Evolutionary conservation across 2,797 vertebrate species (phyloP).

Genomic region (Zalophus californianus): DNA sequence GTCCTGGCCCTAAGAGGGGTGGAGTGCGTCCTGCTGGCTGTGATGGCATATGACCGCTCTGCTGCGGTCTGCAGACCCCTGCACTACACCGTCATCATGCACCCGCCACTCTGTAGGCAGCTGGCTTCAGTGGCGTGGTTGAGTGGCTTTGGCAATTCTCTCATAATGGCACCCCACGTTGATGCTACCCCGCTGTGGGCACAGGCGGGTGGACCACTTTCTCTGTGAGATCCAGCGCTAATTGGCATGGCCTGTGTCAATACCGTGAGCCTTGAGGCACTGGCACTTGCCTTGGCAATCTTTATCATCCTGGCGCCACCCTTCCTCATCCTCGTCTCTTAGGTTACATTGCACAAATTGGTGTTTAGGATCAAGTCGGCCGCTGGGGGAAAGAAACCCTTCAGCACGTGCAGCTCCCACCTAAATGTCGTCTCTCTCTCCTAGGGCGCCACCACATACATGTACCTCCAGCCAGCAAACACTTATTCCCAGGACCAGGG

Average conservation of each 20-base stretch:
- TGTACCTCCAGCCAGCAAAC: conserved; percentile 79
- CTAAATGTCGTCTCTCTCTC: conserved; percentile 70
- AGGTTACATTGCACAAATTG: neutral
- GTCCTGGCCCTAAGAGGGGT: conserved; percentile 75
- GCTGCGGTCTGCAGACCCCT: conserved; percentile 79
- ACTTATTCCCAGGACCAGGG: conserved; percentile 76
- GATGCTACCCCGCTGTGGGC: conserved; percentile 74
- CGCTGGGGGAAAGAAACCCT: conserved; percentile 62
- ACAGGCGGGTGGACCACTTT: conserved; percentile 73
- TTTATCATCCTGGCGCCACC: conserved; percentile 72
- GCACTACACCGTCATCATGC: conserved; percentile 74
- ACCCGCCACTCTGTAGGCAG: conserved; percentile 63
- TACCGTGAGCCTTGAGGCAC: conserved; percentile 63
- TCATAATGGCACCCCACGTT: conserved; percentile 71
- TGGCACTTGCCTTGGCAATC: conserved; percentile 73
- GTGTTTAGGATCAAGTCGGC: conserved; percentile 61
- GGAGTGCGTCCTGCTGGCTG: conserved; percentile 79
- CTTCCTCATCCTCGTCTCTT: conserved; percentile 73
- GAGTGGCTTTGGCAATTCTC: conserved; percentile 78
- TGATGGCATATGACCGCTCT: conserved; percentile 80
- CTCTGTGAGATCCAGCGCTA: conserved; percentile 82
- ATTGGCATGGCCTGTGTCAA: conserved; percentile 79
- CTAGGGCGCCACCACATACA: conserved; percentile 77
- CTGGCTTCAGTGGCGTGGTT: conserved; percentile 77
- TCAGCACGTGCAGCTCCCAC: conserved; percentile 77